These are phyloP conservation scores for Cyanoderma ruficeps DNA, from an alignment of 2,113 vertebrate genomes.

Conservation along the genomic window DNA sequence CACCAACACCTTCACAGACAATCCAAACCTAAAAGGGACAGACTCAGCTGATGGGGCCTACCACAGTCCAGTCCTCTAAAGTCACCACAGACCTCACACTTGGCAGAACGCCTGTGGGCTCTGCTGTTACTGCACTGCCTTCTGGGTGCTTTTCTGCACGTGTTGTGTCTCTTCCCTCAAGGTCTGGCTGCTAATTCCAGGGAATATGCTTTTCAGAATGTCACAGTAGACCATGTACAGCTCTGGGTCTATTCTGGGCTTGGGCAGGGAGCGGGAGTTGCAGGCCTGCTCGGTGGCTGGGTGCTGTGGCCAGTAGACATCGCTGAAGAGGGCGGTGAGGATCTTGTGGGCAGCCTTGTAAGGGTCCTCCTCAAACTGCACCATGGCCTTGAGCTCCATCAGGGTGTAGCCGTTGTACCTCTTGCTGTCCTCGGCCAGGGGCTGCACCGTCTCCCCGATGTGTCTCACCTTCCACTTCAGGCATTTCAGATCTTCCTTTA, in stretches of 20 bases:
- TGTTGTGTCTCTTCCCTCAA: neutral
- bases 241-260: slow-evolving; percentile 58
- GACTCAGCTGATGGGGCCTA: neutral
- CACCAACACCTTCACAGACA: neutral
- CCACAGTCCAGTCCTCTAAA: neutral
- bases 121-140: neutral
- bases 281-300: slow-evolving; percentile 6
- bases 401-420: slow-evolving; percentile 59
- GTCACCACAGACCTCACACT: rapidly evolving
- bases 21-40: neutral
- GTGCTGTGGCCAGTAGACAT: slow-evolving; percentile 40
- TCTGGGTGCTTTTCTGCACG: neutral
- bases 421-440: slow-evolving; percentile 50
- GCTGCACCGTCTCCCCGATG: slow-evolving; percentile 50
- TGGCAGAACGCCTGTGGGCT: neutral
- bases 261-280: slow-evolving; percentile 19
- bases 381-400: slow-evolving; percentile 65
- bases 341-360: slow-evolving; percentile 63
- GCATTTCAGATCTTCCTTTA: slow-evolving; percentile 62
- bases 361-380: slow-evolving; percentile 54
- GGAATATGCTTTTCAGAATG: slow-evolving; percentile 55
- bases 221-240: slow-evolving; percentile 56
- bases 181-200: slow-evolving; percentile 40
- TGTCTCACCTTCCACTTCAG: slow-evolving; percentile 61
- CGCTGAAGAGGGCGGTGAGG: slow-evolving; percentile 39